These are phyloP conservation scores for Schlechtendalia chinensis DNA, from an alignment of 1,140 invertebrate species.

Conservation along the genomic window DNA sequence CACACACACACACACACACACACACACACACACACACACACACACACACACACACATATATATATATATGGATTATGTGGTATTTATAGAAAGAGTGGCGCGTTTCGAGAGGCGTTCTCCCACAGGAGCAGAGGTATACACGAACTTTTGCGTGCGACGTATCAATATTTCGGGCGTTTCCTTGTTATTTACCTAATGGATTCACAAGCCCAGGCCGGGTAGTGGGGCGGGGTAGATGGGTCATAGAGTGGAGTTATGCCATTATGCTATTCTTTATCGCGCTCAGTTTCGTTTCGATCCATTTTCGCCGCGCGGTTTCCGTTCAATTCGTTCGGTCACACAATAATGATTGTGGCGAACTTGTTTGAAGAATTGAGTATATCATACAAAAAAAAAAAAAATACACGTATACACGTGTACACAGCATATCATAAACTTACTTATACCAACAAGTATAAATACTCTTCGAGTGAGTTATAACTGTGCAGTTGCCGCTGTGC, in stretches of 20 bases:
- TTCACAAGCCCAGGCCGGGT: background rate
- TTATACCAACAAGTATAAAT: background rate
- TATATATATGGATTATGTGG: background rate
- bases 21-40: too few relatives aligned
- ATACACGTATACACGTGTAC: background rate
- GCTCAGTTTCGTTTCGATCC: conserved; percentile 17
- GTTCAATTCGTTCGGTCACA: conserved; percentile 1
- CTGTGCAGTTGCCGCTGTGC: background rate
- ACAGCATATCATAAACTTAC: background rate
- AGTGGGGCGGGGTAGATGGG: background rate
- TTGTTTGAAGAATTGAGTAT: too few relatives aligned
- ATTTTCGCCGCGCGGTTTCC: conserved; percentile 5
- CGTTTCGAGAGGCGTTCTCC: conserved; percentile 6
- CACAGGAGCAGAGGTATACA: background rate
- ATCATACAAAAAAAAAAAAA: background rate
- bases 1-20: too few relatives aligned
- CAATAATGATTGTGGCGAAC: conserved; percentile 18
- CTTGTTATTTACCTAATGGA: conserved; percentile 49
- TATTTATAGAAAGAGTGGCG: background rate
- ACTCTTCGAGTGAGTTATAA: background rate
- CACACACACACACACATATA: too few relatives aligned
- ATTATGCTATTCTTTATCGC: too few relatives aligned
- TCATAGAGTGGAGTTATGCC: background rate
- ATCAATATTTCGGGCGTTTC: conserved; percentile 48
- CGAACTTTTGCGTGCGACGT: conserved; percentile 49